Percentiles rank a stretch among this genome's conserved stretches.
Evolutionary conservation across 2,113 vertebrate species (phyloP).

Genomic region (Muntiacus muntjak): DNA sequence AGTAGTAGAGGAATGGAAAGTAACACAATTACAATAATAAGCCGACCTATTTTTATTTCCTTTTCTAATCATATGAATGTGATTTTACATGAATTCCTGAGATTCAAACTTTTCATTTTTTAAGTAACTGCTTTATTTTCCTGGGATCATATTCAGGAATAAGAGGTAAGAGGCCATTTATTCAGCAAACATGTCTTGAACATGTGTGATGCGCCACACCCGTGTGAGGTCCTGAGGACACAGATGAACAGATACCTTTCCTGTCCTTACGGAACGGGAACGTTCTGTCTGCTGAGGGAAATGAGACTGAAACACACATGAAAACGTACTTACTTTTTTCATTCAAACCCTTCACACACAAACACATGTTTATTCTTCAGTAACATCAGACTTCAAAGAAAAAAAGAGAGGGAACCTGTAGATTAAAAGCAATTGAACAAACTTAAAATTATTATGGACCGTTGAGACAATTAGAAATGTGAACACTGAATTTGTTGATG

Average conservation of each 20-base stretch:
- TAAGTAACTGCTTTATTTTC: neutral
- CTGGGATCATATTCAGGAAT: neutral
- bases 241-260: neutral
- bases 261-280: neutral
- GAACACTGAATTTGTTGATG: neutral
- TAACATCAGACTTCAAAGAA: neutral
- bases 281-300: neutral
- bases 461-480: neutral
- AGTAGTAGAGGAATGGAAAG: neutral
- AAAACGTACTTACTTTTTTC: neutral
- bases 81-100: neutral
- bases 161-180: neutral
- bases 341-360: neutral
- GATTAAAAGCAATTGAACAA: neutral
- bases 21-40: neutral
- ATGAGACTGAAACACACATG: neutral
- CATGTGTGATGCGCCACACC: neutral
- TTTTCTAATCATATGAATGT: neutral
- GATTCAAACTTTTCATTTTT: neutral
- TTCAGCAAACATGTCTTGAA: neutral
- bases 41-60: neutral
- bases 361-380: neutral
- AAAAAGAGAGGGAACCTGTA: neutral
- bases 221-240: neutral
- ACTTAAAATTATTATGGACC: neutral